phyloP scores from a whole-genome alignment of 1,140 invertebrate species.

The Campodea augens region DNA sequence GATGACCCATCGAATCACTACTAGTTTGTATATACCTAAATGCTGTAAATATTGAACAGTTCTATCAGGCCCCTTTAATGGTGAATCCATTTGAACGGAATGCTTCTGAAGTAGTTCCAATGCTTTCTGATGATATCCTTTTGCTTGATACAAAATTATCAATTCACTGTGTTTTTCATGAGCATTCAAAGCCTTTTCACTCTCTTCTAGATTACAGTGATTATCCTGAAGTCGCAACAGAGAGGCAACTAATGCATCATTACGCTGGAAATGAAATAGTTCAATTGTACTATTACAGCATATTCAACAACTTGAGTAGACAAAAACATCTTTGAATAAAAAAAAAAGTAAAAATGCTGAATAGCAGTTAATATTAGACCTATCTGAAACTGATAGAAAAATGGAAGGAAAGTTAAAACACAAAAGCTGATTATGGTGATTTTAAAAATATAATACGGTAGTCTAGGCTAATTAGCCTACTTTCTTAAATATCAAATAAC shows the following conservation, averaged over 20 bases:
- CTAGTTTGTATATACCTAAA: conserved; percentile 35
- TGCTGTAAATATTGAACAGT: conserved; percentile 85
- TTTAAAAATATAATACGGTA: no score
- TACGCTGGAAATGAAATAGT: conserved; percentile 42
- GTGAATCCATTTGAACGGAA: conserved; percentile 51
- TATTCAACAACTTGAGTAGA: neutral
- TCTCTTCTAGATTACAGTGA: conserved; percentile 84
- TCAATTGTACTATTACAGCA: no score
- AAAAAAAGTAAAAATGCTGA: neutral
- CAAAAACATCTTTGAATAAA: neutral
- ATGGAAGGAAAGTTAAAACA: no score
- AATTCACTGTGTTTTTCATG: conserved; percentile 81
- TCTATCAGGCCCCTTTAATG: conserved; percentile 53
- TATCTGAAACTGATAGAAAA: no score
- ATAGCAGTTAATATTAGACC: no score
- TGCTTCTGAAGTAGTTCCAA: conserved; percentile 71
- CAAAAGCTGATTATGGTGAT: no score
- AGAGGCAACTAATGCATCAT: conserved; percentile 80
- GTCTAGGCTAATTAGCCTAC: no score
- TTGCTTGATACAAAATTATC: conserved; percentile 87
- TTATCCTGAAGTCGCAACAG: conserved; percentile 68
- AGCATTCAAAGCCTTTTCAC: conserved; percentile 68
- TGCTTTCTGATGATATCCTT: conserved; percentile 78
- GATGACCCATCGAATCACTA: no score
- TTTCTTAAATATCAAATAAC: no score